phyloP scores from a whole-genome alignment of 2,888 invertebrate genomes.

The Drosophila falleni region DNA sequence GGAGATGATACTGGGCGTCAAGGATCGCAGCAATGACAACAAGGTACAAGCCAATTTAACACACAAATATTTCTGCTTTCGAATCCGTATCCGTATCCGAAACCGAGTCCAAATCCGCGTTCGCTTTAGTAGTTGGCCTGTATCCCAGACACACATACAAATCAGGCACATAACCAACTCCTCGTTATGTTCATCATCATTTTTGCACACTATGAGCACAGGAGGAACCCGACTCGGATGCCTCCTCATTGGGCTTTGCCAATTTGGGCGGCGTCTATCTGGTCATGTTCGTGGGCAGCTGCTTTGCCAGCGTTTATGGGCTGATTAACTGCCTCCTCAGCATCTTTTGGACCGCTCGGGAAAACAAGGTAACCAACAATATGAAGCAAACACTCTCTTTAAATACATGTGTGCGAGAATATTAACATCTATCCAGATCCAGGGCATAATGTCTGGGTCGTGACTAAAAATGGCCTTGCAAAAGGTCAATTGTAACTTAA shows the following conservation, averaged over 20 bases:
- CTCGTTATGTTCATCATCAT: slow-evolving; percentile 40
- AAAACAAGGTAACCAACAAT: slow-evolving; percentile 79
- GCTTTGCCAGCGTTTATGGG: slow-evolving; percentile 83
- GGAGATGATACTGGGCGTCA: slow-evolving; percentile 84
- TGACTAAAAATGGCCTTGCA: slow-evolving; percentile 63
- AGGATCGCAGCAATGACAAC: slow-evolving; percentile 82
- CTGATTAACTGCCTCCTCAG: slow-evolving; percentile 82
- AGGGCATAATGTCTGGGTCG: slow-evolving; percentile 24
- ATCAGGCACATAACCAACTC: slow-evolving; percentile 8
- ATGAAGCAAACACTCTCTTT: slow-evolving; percentile 1
- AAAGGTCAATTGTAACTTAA: slow-evolving; percentile 43
- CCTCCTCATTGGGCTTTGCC: slow-evolving; percentile 87
- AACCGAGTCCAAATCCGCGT: neutral
- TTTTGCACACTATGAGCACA: slow-evolving; percentile 52
- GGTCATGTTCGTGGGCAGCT: slow-evolving; percentile 87
- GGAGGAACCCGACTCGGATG: slow-evolving; percentile 80
- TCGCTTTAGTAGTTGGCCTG: slow-evolving; percentile 57
- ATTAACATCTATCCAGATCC: slow-evolving; percentile 35
- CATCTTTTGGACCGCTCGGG: slow-evolving; percentile 77
- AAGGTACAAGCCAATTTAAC: slow-evolving; percentile 73
- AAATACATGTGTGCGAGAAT: slow-evolving; percentile 8
- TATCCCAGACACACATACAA: slow-evolving; percentile 35
- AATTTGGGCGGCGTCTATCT: slow-evolving; percentile 89
- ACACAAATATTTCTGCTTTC: slow-evolving; percentile 9
- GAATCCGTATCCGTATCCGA: neutral